phyloP scores from a whole-genome alignment of 2,888 invertebrate genomes.

The Abrostola tripartita region DNA sequence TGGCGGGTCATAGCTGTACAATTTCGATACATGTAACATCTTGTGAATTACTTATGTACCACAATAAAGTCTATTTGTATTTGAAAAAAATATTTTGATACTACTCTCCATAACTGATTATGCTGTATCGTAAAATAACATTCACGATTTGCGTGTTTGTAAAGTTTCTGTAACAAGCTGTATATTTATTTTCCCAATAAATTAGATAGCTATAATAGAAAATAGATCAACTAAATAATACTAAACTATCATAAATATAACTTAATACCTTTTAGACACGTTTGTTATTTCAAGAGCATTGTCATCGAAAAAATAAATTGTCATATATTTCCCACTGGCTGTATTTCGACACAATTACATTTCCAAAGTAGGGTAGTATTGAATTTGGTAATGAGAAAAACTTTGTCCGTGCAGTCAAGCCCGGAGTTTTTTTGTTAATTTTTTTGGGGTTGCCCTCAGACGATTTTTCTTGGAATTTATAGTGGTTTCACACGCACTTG shows the following conservation, averaged over 20 bases:
- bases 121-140: too few species aligned
- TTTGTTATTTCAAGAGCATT: slow-evolving; percentile 20
- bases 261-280: slow-evolving; percentile 13
- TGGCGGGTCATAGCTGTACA: too few species aligned
- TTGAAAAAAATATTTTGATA: too few species aligned
- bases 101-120: too few species aligned
- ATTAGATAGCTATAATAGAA: not conserved
- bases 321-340: slow-evolving; percentile 11
- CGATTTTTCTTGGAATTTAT: slow-evolving; percentile 76
- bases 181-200: not conserved
- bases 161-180: not conserved
- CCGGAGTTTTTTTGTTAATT: slow-evolving; percentile 57
- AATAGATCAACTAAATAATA: not conserved
- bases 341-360: slow-evolving; percentile 33
- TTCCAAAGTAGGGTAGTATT: slow-evolving; percentile 17
- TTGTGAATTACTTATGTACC: too few species aligned
- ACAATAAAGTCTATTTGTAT: too few species aligned
- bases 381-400: slow-evolving; percentile 60
- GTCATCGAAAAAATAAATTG: slow-evolving; percentile 37
- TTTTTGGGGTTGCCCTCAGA: slow-evolving; percentile 55
- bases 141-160: too few species aligned
- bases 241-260: slow-evolving; percentile 18
- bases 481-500: slow-evolving; percentile 76
- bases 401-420: slow-evolving; percentile 39
- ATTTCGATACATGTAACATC: too few species aligned